phyloP scores from a whole-genome alignment of 2,113 vertebrate species.

The Thamnophis sirtalis region DNA sequence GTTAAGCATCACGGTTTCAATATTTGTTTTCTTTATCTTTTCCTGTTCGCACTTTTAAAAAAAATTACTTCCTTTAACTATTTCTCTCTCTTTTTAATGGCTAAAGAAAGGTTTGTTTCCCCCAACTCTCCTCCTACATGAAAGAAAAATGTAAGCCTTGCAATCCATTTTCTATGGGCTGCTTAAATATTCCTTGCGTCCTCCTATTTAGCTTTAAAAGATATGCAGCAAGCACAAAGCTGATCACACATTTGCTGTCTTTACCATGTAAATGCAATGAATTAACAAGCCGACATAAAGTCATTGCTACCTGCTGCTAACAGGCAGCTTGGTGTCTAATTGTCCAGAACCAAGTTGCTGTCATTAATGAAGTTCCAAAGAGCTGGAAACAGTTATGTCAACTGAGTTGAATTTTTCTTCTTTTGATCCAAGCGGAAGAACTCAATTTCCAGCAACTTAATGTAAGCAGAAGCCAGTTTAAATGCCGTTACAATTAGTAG shows the following conservation, averaged over 20 bases:
- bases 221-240: conserved; percentile 18
- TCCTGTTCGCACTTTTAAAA: background rate
- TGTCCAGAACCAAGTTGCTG: conserved; percentile 22
- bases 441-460: background rate
- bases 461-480: background rate
- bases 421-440: background rate
- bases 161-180: background rate
- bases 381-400: conserved; percentile 21
- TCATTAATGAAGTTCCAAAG: conserved; percentile 14
- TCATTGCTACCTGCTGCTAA: conserved; percentile 28
- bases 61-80: background rate
- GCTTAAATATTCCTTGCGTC: conserved; percentile 18
- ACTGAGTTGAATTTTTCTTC: conserved; percentile 8
- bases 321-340: conserved; percentile 46
- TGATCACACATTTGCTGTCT: conserved; percentile 2
- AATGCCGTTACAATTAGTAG: background rate
- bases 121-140: background rate
- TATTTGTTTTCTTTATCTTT: background rate
- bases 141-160: background rate
- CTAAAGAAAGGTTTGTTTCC: background rate
- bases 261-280: conserved; percentile 38
- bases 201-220: conserved; percentile 29
- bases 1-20: background rate
- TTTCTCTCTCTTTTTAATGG: conserved; percentile 25
- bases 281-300: conserved; percentile 33